Percentiles rank a stretch among this genome's conserved stretches.
Evolutionary conservation across 2,113 vertebrate species (phyloP).

Genomic region (Suricata suricatta): DNA sequence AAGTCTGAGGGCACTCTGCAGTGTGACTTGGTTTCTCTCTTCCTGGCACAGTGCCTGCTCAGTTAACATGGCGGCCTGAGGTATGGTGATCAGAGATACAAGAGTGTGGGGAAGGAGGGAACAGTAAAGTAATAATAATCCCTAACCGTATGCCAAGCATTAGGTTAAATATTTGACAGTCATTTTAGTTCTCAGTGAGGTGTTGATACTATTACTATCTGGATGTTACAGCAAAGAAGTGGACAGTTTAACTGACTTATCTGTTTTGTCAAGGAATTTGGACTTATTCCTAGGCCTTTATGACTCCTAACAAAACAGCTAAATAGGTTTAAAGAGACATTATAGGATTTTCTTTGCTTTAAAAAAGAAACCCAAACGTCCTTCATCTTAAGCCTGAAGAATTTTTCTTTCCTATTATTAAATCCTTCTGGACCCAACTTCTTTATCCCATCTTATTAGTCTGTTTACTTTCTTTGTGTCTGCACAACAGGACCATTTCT

Average conservation of each 20-base stretch:
- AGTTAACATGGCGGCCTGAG: neutral
- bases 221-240: neutral
- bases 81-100: neutral
- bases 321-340: slow-evolving; percentile 11
- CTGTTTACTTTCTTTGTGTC: neutral
- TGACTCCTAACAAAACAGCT: neutral
- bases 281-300: neutral
- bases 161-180: neutral
- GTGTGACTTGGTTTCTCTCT: neutral
- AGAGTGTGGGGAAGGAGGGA: neutral
- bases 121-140: neutral
- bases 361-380: neutral
- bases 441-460: neutral
- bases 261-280: neutral
- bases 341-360: slow-evolving; percentile 10
- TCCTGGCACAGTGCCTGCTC: neutral
- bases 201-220: neutral
- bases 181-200: neutral
- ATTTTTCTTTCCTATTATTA: neutral
- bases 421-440: neutral
- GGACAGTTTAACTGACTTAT: neutral
- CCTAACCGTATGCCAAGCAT: neutral
- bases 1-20: neutral
- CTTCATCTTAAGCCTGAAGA: neutral
- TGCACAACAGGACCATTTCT: neutral